Conservation (phyloP, 2,888 invertebrate species). For the Lobophora halterata region DNA sequence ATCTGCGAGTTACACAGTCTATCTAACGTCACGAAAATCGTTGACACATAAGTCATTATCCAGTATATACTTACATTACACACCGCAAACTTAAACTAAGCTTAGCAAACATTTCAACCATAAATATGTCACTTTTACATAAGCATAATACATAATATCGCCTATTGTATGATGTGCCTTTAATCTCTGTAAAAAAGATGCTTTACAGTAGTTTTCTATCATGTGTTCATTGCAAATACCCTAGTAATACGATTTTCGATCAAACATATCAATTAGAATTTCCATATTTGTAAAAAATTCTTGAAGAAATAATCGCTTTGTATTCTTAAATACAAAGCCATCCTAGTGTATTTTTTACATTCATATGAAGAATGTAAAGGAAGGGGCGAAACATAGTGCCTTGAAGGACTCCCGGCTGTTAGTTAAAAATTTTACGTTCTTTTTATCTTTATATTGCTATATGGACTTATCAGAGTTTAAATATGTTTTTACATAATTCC, state of each 20-base stretch:
- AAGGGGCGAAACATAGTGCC: conserved; percentile 49
- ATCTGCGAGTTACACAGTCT: too few relatives aligned
- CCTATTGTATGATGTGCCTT: conserved; percentile 33
- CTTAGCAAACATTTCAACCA: too few relatives aligned
- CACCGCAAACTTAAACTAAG: too few relatives aligned
- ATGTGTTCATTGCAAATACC: conserved; percentile 1
- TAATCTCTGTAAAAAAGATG: conserved; percentile 32
- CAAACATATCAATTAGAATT: conserved; percentile 19
- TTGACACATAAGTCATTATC: too few relatives aligned
- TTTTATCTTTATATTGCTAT: too few relatives aligned
- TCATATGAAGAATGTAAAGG: conserved; percentile 7
- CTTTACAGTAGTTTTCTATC: conserved; percentile 1
- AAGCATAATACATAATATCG: not conserved
- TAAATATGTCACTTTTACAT: too few relatives aligned
- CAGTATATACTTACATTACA: too few relatives aligned
- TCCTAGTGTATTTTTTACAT: too few relatives aligned
- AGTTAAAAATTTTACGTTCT: conserved; percentile 20
- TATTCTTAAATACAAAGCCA: conserved; percentile 1
- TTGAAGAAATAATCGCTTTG: conserved; percentile 3
- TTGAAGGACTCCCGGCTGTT: conserved; percentile 33
- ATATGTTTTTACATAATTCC: too few relatives aligned
- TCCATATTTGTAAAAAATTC: conserved; percentile 7
- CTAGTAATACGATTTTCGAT: conserved; percentile 18
- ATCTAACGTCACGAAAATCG: too few relatives aligned
- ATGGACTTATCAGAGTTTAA: too few relatives aligned